These are phyloP conservation scores for Geophilus truncorum DNA, from an alignment of 2,888 invertebrate species.

Conservation along the genomic window DNA sequence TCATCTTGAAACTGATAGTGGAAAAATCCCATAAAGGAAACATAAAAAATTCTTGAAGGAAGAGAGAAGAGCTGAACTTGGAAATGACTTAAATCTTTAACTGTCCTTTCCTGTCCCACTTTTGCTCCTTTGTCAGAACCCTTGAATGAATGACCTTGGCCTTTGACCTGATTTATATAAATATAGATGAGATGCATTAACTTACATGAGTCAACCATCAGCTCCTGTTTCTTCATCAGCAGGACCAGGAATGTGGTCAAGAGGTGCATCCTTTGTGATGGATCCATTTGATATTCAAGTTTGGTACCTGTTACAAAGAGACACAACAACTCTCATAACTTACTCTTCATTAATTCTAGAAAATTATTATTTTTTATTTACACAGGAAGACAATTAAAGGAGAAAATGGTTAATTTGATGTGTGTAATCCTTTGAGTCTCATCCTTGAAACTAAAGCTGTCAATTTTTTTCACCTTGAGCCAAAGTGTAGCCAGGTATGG, in stretches of 20 bases:
- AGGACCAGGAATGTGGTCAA: background rate
- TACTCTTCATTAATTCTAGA: background rate
- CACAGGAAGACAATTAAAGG: background rate
- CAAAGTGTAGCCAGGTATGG: background rate
- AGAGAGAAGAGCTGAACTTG: background rate
- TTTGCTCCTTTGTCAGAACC: background rate
- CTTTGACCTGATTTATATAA: background rate
- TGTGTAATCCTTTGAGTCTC: background rate
- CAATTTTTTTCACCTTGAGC: background rate
- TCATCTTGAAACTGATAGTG: background rate
- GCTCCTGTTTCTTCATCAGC: background rate
- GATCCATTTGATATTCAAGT: background rate
- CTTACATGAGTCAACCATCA: constrained; percentile 10
- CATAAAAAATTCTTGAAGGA: background rate
- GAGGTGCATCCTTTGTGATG: background rate
- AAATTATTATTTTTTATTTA: background rate
- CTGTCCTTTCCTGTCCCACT: constrained; percentile 6
- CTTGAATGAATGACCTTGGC: constrained; percentile 8
- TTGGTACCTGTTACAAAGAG: constrained; percentile 20
- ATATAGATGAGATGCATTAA: background rate
- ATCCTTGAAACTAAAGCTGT: background rate
- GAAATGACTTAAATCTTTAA: background rate
- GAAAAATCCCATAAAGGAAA: background rate
- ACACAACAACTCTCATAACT: background rate
- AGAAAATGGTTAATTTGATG: background rate